Conservation (phyloP, 2,888 invertebrate genomes). For the Cephus pygmeus region DNA sequence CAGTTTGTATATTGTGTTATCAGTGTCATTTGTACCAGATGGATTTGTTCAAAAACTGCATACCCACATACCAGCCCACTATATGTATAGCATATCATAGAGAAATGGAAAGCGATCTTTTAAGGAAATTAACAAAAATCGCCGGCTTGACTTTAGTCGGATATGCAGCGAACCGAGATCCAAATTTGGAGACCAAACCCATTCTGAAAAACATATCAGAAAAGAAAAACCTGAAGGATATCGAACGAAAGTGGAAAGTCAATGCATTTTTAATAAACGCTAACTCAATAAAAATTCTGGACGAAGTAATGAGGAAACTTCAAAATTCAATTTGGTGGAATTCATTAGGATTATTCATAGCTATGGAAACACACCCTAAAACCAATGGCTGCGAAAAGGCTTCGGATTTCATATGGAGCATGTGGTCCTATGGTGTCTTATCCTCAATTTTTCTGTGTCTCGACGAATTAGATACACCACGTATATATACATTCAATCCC, state of each 20-base stretch:
- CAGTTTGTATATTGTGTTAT: neutral
- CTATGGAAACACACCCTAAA: neutral
- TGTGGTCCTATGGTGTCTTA: neutral
- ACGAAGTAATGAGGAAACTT: neutral
- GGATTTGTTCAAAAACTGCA: neutral
- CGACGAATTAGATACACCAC: neutral
- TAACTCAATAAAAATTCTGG: neutral
- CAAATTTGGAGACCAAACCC: neutral
- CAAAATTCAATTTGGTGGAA: neutral
- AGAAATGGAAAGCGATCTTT: neutral
- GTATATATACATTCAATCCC: slow-evolving; percentile 1
- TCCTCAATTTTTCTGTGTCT: neutral
- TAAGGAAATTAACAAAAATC: neutral
- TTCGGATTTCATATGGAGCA: neutral
- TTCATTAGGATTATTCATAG: neutral
- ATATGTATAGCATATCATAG: neutral
- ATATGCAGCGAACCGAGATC: neutral
- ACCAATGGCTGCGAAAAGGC: neutral
- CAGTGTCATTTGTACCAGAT: neutral
- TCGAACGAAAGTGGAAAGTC: neutral
- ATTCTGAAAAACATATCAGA: neutral
- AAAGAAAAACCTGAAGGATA: neutral
- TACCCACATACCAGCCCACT: neutral
- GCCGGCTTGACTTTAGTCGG: neutral
- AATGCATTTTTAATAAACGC: neutral